phyloP scores from a whole-genome alignment of 2,113 vertebrate species.

The Callipepla californica region DNA sequence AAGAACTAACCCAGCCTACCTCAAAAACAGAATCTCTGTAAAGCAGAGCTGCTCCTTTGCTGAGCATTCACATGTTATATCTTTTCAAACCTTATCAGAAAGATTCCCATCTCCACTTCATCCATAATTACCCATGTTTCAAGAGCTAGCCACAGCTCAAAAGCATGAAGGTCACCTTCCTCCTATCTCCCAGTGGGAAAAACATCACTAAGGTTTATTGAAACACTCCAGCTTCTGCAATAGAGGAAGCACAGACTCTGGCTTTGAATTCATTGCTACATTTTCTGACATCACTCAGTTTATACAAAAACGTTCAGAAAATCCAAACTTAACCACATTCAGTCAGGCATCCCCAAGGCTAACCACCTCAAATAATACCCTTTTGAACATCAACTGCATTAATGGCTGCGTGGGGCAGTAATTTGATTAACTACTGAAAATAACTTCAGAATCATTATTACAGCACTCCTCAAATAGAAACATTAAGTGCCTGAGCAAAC shows the following conservation, averaged over 20 bases:
- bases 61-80: not conserved
- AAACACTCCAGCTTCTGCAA: not conserved
- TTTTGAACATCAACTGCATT: not conserved
- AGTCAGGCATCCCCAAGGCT: not conserved
- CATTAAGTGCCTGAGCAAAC: not conserved
- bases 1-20: not conserved
- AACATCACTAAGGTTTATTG: not conserved
- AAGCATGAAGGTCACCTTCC: not conserved
- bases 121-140: not conserved
- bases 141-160: not conserved
- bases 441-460: not conserved
- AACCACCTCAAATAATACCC: not conserved
- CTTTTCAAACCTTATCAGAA: not conserved
- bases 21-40: not conserved
- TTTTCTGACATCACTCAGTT: not conserved
- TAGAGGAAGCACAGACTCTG: not conserved
- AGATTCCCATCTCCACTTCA: fast-evolving
- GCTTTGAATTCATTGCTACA: not conserved
- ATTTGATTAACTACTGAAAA: not conserved
- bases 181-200: not conserved
- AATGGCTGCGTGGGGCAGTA: not conserved
- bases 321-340: not conserved
- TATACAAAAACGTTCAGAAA: not conserved
- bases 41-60: not conserved
- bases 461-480: not conserved